phyloP scores from a whole-genome alignment of 2,113 vertebrate species.

The Xiphophorus maculatus region DNA sequence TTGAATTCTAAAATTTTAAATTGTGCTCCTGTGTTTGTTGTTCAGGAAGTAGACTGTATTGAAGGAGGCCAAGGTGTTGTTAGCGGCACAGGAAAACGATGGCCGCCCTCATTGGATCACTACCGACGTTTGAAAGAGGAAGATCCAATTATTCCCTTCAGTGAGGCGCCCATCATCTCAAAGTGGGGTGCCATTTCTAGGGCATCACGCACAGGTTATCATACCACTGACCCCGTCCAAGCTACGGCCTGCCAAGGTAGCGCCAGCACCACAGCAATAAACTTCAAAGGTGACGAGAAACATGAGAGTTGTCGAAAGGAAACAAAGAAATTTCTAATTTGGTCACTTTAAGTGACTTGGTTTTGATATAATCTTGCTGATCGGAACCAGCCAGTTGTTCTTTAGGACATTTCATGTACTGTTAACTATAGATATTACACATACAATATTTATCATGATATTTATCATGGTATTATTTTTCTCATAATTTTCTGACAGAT shows the following conservation, averaged over 20 bases:
- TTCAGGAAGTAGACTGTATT: slow-evolving; percentile 85
- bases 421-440: neutral
- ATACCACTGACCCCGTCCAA: slow-evolving; percentile 93
- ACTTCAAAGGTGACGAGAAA: slow-evolving; percentile 86
- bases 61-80: slow-evolving; percentile 21
- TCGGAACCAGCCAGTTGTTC: neutral
- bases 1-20: neutral
- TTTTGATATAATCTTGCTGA: neutral
- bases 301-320: neutral
- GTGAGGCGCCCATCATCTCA: slow-evolving; percentile 95
- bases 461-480: neutral
- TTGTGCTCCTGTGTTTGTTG: neutral
- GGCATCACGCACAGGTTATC: slow-evolving; percentile 91
- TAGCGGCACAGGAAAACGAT: slow-evolving; percentile 83
- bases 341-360: neutral
- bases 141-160: slow-evolving; percentile 97
- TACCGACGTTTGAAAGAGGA: slow-evolving; percentile 92
- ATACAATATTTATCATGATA: neutral
- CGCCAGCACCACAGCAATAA: slow-evolving; percentile 89
- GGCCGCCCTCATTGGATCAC: slow-evolving; percentile 88
- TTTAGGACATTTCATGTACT: neutral
- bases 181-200: slow-evolving; percentile 98
- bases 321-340: neutral
- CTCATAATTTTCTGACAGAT: slow-evolving; percentile 74
- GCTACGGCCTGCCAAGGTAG: slow-evolving; percentile 93